Evolutionary conservation across 2,888 invertebrate species (phyloP), one percentile per base, ranked within the genome.

Genomic region (Galeopsomyia nigrocyanea): DNA sequence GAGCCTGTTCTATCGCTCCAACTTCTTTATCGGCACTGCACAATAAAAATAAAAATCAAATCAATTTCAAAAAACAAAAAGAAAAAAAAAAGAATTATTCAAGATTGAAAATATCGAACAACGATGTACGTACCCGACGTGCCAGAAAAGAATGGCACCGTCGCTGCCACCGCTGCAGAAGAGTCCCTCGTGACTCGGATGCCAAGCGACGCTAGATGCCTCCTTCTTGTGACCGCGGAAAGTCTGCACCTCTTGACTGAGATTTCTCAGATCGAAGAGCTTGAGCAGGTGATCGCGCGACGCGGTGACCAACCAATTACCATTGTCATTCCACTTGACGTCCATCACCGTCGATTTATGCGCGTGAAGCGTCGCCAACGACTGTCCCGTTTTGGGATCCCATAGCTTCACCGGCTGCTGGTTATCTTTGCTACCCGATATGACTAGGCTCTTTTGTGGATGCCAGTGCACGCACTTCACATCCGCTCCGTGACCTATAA

Each of bases 401-500:
- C 99, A 99, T 63, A 99, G 88, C 87, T 99, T 99, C 51, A 99
- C 96, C 3, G 99, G 99, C 85, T 99, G 99, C 84, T 99, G 99
- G 86, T 98, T 98, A 87, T 99, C 99, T 88, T 99, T 98, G 86
- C 98, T 99, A 17, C 99, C 99, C 2, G 99, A 99, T 53, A 97
- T 97, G 80, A 99, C 93, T 62, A 99, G 91, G 73, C 95, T 94
- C 88, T 99, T 99, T 81, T 96, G 95, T 0, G 99, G 99, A 89
- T 99, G 99, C 99, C 99, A 99, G 87, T 99, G 98, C 7, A 99
- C 98, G 88, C 99, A 98, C 88, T 98, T 98, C 0, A 99, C 99
- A 89, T 99, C 99, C 31, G 98, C 97, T 80, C 99, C 99, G 86
- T 99, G 99, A 79, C 98, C 95, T 92, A 81, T 53, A 78, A 39